Evolutionary conservation across 2,888 invertebrate genomes (phyloP).

Genomic region (Pachycephus smyrnensis): DNA sequence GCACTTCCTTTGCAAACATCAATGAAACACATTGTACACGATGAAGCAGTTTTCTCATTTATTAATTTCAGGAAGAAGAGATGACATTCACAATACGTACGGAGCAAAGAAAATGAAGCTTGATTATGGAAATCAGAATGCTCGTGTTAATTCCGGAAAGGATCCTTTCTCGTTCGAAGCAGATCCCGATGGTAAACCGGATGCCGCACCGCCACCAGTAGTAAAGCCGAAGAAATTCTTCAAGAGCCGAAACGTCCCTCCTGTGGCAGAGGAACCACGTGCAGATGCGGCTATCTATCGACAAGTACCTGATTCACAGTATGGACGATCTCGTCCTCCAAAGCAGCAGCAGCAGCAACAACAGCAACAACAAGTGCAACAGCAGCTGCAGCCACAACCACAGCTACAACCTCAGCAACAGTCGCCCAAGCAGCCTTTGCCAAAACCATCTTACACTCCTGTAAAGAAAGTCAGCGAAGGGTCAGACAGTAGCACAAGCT

Average conservation of each 20-base stretch:
- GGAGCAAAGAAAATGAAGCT: constrained; percentile 59
- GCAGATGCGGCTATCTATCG: constrained; percentile 55
- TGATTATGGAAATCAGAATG: constrained; percentile 62
- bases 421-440: constrained; percentile 1
- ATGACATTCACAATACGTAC: constrained; percentile 55
- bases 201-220: constrained; percentile 71
- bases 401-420: not conserved
- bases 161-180: constrained; percentile 66
- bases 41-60: not conserved
- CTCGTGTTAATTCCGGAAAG: constrained; percentile 51
- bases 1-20: not conserved
- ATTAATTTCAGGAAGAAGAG: constrained; percentile 55
- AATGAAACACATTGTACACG: not conserved
- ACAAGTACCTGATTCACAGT: constrained; percentile 62
- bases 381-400: constrained; percentile 4
- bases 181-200: constrained; percentile 67
- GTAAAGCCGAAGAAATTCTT: constrained; percentile 90
- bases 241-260: constrained; percentile 82
- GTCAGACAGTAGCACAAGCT: constrained; percentile 41
- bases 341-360: constrained; percentile 42
- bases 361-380: constrained; percentile 23
- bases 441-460: constrained; percentile 60
- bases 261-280: constrained; percentile 43
- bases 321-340: constrained; percentile 46
- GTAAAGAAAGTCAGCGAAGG: constrained; percentile 60